Evolutionary conservation across 2,888 invertebrate species (phyloP).

Genomic region (Dusona sp.): DNA sequence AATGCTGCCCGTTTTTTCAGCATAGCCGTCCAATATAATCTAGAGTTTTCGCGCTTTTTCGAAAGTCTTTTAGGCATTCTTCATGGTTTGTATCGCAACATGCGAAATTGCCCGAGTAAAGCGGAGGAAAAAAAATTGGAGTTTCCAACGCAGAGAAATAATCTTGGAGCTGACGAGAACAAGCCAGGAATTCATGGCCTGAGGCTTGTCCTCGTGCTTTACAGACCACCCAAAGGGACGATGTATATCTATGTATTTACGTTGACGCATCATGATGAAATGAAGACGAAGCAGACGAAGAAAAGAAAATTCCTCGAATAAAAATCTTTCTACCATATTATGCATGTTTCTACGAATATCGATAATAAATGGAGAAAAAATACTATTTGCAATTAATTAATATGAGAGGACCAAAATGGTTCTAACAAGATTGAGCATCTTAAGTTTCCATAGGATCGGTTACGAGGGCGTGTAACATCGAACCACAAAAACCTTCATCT

Average conservation of each 20-base stretch:
- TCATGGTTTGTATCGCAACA: constrained; percentile 17
- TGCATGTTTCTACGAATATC: background rate
- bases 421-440: background rate
- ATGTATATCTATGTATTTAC: constrained; percentile 1
- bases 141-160: constrained; percentile 32
- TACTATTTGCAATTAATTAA: background rate
- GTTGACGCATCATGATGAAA: background rate
- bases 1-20: constrained; percentile 4
- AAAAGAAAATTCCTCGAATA: constrained; percentile 2
- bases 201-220: constrained; percentile 37
- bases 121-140: constrained; percentile 28
- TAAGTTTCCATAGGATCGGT: background rate
- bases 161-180: constrained; percentile 41
- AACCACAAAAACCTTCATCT: background rate
- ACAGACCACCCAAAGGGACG: constrained; percentile 11
- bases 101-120: constrained; percentile 1
- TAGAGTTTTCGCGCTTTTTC: constrained; percentile 3
- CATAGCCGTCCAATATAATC: background rate
- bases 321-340: background rate
- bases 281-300: background rate
- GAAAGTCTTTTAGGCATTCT: constrained; percentile 29
- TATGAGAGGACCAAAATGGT: background rate
- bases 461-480: background rate
- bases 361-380: background rate
- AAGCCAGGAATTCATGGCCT: constrained; percentile 54